Evolutionary conservation across 2,888 invertebrate genomes (phyloP).

Genomic region (Nowickia ferox): DNA sequence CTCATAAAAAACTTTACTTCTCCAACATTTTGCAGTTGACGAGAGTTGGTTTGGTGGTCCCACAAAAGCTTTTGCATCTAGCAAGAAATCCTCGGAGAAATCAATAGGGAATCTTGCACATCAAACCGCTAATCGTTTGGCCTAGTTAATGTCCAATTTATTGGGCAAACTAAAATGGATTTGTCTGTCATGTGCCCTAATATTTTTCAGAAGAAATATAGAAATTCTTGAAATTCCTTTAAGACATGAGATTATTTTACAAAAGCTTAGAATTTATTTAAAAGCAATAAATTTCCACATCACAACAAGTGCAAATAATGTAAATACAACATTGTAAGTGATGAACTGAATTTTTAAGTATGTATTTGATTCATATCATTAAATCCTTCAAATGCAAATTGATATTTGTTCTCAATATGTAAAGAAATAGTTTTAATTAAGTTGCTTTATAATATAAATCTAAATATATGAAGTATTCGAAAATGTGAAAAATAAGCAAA

Average conservation of each 20-base stretch:
- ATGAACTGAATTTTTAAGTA: not conserved
- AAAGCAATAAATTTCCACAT: slow-evolving; percentile 40
- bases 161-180: slow-evolving; percentile 29
- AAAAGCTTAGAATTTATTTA: not conserved
- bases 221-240: slow-evolving; percentile 10
- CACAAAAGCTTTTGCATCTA: slow-evolving; percentile 24
- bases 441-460: too few relatives aligned
- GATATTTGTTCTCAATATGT: slow-evolving; percentile 51
- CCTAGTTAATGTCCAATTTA: slow-evolving; percentile 64
- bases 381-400: not conserved
- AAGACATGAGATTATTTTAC: slow-evolving; percentile 35
- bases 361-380: not conserved
- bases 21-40: slow-evolving; percentile 73
- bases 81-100: slow-evolving; percentile 68
- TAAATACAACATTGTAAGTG: slow-evolving; percentile 44
- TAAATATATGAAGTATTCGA: too few relatives aligned
- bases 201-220: slow-evolving; percentile 6
- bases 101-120: slow-evolving; percentile 77
- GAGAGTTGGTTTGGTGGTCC: slow-evolving; percentile 70
- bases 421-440: not conserved
- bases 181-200: not conserved
- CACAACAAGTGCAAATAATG: slow-evolving; percentile 48
- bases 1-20: slow-evolving; percentile 51
- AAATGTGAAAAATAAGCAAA: too few relatives aligned
- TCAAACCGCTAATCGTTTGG: slow-evolving; percentile 76